phyloP scores from a whole-genome alignment of 2,797 vertebrate genomes.

The Myotis myotis region DNA sequence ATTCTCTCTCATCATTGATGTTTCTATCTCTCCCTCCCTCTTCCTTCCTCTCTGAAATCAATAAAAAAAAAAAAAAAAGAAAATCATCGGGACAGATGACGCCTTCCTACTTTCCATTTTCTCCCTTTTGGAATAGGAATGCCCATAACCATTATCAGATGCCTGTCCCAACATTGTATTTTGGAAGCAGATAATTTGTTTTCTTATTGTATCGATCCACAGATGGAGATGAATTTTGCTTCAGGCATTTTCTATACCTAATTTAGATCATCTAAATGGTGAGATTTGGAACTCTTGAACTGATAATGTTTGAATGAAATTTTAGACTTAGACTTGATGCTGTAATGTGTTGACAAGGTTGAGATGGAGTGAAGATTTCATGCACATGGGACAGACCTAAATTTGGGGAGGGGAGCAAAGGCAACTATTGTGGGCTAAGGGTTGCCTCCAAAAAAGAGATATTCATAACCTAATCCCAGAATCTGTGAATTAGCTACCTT shows the following conservation, averaged over 20 bases:
- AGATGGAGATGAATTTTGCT: slow-evolving; percentile 1
- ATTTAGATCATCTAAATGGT: not conserved
- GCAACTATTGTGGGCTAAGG: not conserved
- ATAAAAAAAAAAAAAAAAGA: not conserved
- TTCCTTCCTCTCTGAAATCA: too few relatives aligned
- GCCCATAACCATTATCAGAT: not conserved
- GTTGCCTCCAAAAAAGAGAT: not conserved
- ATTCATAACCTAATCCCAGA: not conserved
- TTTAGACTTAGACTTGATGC: not conserved
- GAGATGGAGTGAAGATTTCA: not conserved
- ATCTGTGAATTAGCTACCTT: not conserved
- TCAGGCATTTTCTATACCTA: not conserved
- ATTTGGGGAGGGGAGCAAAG: not conserved
- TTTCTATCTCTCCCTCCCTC: too few relatives aligned
- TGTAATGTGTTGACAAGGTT: not conserved
- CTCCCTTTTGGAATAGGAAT: not conserved
- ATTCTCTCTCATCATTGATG: too few relatives aligned
- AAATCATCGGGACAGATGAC: not conserved
- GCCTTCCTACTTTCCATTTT: not conserved
- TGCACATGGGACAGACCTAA: not conserved
- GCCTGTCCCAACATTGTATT: not conserved
- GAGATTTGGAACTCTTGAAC: not conserved
- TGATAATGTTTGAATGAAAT: not conserved
- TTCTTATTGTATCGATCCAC: not conserved
- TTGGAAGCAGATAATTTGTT: not conserved